phyloP scores from a whole-genome alignment of 2,888 invertebrate species.

The Mythimna impura region DNA sequence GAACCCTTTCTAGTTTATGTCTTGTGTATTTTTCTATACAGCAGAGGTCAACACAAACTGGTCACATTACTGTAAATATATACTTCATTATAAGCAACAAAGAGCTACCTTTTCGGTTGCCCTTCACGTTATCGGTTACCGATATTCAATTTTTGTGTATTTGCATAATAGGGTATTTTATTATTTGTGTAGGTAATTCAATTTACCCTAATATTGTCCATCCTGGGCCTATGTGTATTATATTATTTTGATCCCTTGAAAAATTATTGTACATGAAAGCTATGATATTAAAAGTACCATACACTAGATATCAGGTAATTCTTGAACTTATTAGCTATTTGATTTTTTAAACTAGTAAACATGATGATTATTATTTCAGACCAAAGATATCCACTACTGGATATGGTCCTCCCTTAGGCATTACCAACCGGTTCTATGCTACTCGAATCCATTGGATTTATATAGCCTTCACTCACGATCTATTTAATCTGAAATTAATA shows the following conservation, averaged over 20 bases:
- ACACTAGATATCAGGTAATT: too few relatives aligned
- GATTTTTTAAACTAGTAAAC: background rate
- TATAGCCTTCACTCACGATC: background rate
- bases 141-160: conserved; percentile 64
- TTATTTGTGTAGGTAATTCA: conserved; percentile 49
- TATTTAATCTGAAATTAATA: too few relatives aligned
- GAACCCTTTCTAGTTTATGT: background rate
- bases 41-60: conserved; percentile 29
- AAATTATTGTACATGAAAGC: conserved; percentile 7
- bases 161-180: conserved; percentile 61
- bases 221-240: background rate
- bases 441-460: background rate
- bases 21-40: background rate
- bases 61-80: conserved; percentile 18
- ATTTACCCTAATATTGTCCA: conserved; percentile 44
- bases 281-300: background rate
- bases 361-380: background rate
- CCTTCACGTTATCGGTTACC: conserved; percentile 55
- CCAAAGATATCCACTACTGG: background rate
- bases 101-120: conserved; percentile 30
- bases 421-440: too few relatives aligned
- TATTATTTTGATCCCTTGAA: conserved; percentile 11
- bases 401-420: background rate
- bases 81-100: conserved; percentile 27
- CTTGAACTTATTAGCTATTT: background rate